Base-by-base conservation (phyloP, 2,888 invertebrate genomes). In the Artemia sinica region DNA sequence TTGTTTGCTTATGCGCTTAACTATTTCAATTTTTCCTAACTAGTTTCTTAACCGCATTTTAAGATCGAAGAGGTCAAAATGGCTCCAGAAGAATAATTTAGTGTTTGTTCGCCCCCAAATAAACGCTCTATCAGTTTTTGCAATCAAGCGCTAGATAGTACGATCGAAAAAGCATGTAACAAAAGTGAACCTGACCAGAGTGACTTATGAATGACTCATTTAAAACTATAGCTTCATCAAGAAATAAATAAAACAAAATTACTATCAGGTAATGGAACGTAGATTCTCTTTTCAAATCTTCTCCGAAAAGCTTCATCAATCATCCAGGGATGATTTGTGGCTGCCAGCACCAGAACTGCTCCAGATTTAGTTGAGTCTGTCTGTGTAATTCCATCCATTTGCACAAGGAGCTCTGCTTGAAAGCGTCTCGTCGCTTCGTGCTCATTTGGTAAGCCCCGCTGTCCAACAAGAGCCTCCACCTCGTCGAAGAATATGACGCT, bases 261-360 rank as follows among this genome's bases (percentile, higher is more conserved):
- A 77, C 79, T 74, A 74, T 78, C 86, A 52, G 92, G 92, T 70
- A 92, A 80, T 41, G 90, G 89, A 74, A 92, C 89, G 77, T 89
- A 91, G 73, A 92, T 89, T 73, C 91, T 81, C 78, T 92, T 92
- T 75, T 92, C 91, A 72, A 92, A 85, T 67, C 92, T 81, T 73
- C 92, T 81, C 50, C 90, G 80, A 74, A 92, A 84, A 0, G 91
- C 91, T 75, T 91, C 91, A 75, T 90, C 91, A 72, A 92, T 85
- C 75, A 91, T 90, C 91, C 91, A 91, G 0, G 92, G 91, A 76
- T 90, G 89, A 78, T 92, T 92, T 1, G 91, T 92, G 8, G 92
- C 91, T 0, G 91, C 91, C 72, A 92, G 77, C 14, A 92, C 91
- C 87, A 91, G 89, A 48, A 92, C 86, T 41, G 86, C 73, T 67